Conservation (phyloP, 2,888 invertebrate species). For the Dioctria rufipes region DNA sequence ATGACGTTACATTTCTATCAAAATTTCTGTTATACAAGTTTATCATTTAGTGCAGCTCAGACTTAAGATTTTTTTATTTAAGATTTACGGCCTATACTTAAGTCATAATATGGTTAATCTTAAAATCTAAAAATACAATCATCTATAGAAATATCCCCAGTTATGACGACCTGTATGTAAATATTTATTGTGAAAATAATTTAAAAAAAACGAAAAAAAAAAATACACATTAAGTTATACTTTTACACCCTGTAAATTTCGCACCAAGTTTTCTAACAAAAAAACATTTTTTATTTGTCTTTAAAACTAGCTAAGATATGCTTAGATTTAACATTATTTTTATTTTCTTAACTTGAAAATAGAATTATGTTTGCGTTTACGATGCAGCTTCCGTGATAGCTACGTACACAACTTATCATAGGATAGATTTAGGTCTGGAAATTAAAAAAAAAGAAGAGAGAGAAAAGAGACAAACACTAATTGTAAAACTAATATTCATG, state of each 20-base stretch:
- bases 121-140: slow-evolving; percentile 15
- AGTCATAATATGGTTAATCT: slow-evolving; percentile 3
- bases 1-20: slow-evolving; percentile 27
- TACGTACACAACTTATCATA: not conserved
- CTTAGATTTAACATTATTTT: slow-evolving; percentile 11
- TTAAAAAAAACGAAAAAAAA: not conserved
- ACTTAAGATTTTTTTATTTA: not conserved
- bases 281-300: not conserved
- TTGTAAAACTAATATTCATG: not conserved
- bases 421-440: not conserved
- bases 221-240: not conserved
- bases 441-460: not conserved
- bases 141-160: slow-evolving; percentile 20
- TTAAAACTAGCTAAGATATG: slow-evolving; percentile 8
- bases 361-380: not conserved
- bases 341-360: slow-evolving; percentile 3
- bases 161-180: slow-evolving; percentile 11
- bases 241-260: slow-evolving; percentile 42
- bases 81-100: slow-evolving; percentile 12
- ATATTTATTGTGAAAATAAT: slow-evolving; percentile 26
- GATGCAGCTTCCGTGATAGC: not conserved
- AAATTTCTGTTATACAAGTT: slow-evolving; percentile 16
- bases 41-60: slow-evolving; percentile 14
- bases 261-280: slow-evolving; percentile 27
- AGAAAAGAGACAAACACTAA: too few relatives aligned